Percentiles rank a stretch among this genome's conserved stretches.
These are phyloP conservation scores for Aradus depressus DNA, from an alignment of 2,888 invertebrate species.

Conservation along the genomic window DNA sequence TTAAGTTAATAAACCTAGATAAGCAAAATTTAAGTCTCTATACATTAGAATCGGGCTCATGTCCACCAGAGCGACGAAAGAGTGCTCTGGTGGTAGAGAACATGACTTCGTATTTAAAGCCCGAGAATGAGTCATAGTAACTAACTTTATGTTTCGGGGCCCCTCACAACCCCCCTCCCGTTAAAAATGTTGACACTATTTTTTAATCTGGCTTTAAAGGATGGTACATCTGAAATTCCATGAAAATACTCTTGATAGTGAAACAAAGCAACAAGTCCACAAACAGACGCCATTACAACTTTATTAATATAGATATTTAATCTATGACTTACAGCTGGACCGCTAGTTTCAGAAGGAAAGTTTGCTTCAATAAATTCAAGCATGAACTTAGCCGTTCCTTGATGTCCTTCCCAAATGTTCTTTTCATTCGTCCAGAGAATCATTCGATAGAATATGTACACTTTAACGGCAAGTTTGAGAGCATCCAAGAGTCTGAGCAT, in stretches of 20 bases:
- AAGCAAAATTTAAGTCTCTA: too few relatives aligned
- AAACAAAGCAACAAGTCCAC: neutral
- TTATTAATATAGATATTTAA: neutral
- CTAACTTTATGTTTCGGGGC: too few relatives aligned
- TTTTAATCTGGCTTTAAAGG: too few relatives aligned
- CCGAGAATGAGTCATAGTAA: too few relatives aligned
- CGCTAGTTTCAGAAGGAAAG: neutral
- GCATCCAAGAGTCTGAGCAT: neutral
- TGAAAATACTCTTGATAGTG: neutral
- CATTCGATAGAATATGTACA: constrained; percentile 1
- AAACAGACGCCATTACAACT: neutral
- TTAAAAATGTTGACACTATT: too few relatives aligned
- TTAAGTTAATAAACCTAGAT: too few relatives aligned
- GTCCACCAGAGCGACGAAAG: too few relatives aligned
- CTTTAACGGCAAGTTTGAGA: neutral
- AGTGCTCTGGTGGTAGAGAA: too few relatives aligned
- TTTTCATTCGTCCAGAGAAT: constrained; percentile 5
- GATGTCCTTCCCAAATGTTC: constrained; percentile 5
- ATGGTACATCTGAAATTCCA: neutral
- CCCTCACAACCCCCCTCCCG: too few relatives aligned
- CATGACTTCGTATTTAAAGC: too few relatives aligned
- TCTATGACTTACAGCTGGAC: neutral
- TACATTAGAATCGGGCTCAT: too few relatives aligned
- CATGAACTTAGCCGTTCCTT: constrained; percentile 4
- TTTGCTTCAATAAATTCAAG: neutral